A percentile compares a stretch with the other conserved stretches of the same genome.
phyloP scores from a whole-genome alignment of 2,888 invertebrate species.

The Leptinotarsa rubiginosa region DNA sequence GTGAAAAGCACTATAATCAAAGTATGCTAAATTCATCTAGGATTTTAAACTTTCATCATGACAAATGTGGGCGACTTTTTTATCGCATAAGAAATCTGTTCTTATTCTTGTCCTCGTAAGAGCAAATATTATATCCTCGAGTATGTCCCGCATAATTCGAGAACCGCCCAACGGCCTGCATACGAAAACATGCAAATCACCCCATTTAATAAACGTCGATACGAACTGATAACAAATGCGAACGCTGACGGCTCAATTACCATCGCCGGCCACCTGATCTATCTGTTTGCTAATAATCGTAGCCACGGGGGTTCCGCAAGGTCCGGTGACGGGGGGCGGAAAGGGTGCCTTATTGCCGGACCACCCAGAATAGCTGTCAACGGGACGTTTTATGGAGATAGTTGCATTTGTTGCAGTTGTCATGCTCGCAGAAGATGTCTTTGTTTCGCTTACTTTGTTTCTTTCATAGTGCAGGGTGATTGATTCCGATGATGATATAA shows the following conservation, averaged over 20 bases:
- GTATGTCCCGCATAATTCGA: background rate
- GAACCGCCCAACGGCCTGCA: background rate
- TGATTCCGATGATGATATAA: slow-evolving; percentile 10
- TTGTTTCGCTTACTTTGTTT: background rate
- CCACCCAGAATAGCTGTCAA: slow-evolving; percentile 50
- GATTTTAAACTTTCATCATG: too few species aligned
- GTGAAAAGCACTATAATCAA: too few species aligned
- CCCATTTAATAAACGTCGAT: slow-evolving; percentile 51
- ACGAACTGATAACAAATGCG: slow-evolving; percentile 48
- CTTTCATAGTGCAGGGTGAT: background rate
- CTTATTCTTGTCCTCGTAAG: too few species aligned
- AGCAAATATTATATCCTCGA: background rate
- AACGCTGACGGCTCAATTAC: slow-evolving; percentile 54
- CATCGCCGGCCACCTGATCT: slow-evolving; percentile 46
- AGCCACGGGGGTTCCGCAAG: slow-evolving; percentile 38
- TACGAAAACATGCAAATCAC: slow-evolving; percentile 51
- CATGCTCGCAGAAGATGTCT: slow-evolving; percentile 26
- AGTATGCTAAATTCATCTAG: too few species aligned
- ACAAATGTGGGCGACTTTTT: too few species aligned
- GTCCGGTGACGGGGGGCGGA: slow-evolving; percentile 38
- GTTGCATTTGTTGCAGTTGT: slow-evolving; percentile 46
- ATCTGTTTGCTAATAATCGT: slow-evolving; percentile 48
- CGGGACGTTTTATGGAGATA: slow-evolving; percentile 40
- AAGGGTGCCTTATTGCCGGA: slow-evolving; percentile 44
- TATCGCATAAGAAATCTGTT: too few species aligned